Evolutionary conservation across 1,140 invertebrate species (phyloP).

Genomic region (Trachymyrmex septentrionalis): DNA sequence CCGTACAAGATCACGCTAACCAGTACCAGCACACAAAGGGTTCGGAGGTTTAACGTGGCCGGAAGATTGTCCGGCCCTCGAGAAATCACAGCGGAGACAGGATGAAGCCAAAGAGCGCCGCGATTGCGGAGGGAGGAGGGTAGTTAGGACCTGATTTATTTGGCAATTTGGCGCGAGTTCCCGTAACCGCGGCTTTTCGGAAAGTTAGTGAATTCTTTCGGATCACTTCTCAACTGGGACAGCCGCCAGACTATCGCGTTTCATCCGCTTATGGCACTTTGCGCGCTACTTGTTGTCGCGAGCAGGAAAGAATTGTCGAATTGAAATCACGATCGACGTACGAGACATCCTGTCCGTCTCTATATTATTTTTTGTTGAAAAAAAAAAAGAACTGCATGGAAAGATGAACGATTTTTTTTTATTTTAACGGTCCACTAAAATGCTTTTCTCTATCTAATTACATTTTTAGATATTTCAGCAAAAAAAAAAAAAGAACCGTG

Average conservation of each 20-base stretch:
- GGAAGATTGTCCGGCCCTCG: conserved; percentile 45
- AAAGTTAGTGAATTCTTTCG: conserved; percentile 61
- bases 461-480: not conserved
- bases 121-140: conserved; percentile 9
- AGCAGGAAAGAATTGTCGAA: conserved; percentile 13
- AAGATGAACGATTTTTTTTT: too few species aligned
- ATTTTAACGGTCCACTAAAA: too few species aligned
- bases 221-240: conserved; percentile 50
- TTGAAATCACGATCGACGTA: not conserved
- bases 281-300: not conserved
- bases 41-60: conserved; percentile 45
- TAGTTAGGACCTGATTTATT: conserved; percentile 64
- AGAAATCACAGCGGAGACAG: conserved; percentile 42
- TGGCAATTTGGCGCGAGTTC: conserved; percentile 64
- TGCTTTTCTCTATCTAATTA: too few species aligned
- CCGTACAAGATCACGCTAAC: conserved; percentile 45
- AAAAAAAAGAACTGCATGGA: not conserved
- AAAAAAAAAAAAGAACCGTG: too few species aligned
- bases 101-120: conserved; percentile 29
- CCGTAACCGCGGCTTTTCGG: conserved; percentile 45
- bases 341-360: not conserved
- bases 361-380: not conserved
- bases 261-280: conserved; percentile 23
- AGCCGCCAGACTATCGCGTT: conserved; percentile 34
- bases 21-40: conserved; percentile 12